A percentile compares a stretch with the other conserved stretches of the same genome.
These are phyloP conservation scores for Solenopsis invicta DNA, from an alignment of 1,140 invertebrate genomes.

Conservation along the genomic window DNA sequence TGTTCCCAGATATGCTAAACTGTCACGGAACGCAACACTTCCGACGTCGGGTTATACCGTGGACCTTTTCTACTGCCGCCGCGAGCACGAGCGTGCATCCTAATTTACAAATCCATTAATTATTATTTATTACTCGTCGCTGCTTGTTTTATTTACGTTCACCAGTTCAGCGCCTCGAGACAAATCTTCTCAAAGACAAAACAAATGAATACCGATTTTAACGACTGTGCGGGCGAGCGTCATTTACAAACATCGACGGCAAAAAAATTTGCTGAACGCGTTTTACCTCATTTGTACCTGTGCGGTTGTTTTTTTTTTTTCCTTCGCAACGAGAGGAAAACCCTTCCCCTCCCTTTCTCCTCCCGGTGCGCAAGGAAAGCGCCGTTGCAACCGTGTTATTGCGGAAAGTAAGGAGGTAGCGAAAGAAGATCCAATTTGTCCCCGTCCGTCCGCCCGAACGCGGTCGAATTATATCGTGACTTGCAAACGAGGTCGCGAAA, in stretches of 20 bases:
- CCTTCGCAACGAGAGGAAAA: not conserved
- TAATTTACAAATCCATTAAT: not conserved
- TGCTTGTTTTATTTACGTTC: not conserved
- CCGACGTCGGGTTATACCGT: not conserved
- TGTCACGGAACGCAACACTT: not conserved
- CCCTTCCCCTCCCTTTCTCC: no score
- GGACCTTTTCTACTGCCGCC: not conserved
- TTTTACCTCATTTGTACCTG: not conserved
- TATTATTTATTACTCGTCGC: not conserved
- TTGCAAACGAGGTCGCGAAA: not conserved
- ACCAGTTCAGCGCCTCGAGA: not conserved
- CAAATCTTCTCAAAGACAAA: not conserved
- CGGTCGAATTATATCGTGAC: constrained; percentile 25
- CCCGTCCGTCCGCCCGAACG: not conserved
- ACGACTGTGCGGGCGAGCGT: not conserved
- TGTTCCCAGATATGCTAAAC: not conserved
- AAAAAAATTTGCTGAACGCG: not conserved
- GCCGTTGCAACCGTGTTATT: not conserved
- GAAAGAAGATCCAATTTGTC: constrained; percentile 33
- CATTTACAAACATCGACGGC: not conserved
- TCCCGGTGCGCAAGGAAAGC: not conserved
- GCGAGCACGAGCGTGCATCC: no score
- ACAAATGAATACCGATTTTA: not conserved
- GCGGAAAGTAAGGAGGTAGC: not conserved
- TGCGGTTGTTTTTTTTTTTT: not conserved